These are phyloP conservation scores for Takifugu ocellatus DNA, from an alignment of 2,797 vertebrate genomes.

Conservation along the genomic window DNA sequence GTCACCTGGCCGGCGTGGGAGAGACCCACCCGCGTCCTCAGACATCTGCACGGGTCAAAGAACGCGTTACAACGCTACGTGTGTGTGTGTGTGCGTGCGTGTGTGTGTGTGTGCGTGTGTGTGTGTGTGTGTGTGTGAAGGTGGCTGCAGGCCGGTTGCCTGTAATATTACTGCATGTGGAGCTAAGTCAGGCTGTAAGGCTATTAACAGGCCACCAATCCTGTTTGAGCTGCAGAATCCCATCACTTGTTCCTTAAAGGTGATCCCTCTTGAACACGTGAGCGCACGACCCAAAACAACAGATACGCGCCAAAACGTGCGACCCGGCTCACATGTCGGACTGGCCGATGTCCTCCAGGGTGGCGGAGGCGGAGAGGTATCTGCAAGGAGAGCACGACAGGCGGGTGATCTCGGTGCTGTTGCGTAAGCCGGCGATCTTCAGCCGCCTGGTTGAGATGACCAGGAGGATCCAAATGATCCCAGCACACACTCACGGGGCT, in stretches of 20 bases:
- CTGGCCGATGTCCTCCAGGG: slow-evolving; percentile 84
- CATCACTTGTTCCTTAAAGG: slow-evolving; percentile 58
- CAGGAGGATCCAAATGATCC: neutral
- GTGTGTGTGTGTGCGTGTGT: too few relatives aligned
- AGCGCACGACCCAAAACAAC: slow-evolving; percentile 12
- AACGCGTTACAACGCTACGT: too few relatives aligned
- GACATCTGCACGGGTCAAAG: slow-evolving; percentile 72
- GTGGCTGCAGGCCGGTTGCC: slow-evolving; percentile 8
- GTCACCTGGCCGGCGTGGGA: slow-evolving; percentile 91
- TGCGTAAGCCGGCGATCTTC: too few relatives aligned
- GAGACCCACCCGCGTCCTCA: slow-evolving; percentile 90
- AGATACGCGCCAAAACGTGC: neutral
- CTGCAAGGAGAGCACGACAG: slow-evolving; percentile 67
- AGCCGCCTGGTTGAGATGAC: neutral
- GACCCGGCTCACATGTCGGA: slow-evolving; percentile 78
- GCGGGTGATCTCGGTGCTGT: too few relatives aligned
- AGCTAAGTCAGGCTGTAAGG: slow-evolving; percentile 58
- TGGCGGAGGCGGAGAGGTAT: slow-evolving; percentile 84
- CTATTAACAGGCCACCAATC: slow-evolving; percentile 65
- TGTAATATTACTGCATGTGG: slow-evolving; percentile 34
- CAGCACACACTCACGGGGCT: slow-evolving; percentile 77
- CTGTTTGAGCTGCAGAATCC: slow-evolving; percentile 63
- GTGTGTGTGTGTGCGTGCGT: too few relatives aligned
- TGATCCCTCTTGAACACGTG: slow-evolving; percentile 34
- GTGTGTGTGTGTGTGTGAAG: neutral